Evolutionary conservation across 2,113 vertebrate genomes (phyloP).

Genomic region (Elephantulus edwardii): DNA sequence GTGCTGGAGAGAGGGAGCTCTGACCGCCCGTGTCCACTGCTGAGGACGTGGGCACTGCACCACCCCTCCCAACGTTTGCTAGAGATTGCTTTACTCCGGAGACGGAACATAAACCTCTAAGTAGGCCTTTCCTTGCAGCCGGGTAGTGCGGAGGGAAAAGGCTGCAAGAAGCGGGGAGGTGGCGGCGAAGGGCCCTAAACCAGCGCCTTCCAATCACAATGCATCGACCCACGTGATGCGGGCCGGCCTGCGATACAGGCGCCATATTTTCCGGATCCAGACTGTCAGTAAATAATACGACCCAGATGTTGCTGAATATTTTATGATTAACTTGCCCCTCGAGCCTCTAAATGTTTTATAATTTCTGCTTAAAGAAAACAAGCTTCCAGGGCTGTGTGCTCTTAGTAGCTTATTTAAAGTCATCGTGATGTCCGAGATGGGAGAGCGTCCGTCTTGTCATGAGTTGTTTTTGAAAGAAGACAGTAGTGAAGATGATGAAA

Average conservation of each 20-base stretch:
- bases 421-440: neutral
- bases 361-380: slow-evolving; percentile 69
- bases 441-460: neutral
- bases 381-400: neutral
- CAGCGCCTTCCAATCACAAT: neutral
- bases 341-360: slow-evolving; percentile 74
- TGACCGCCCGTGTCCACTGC: neutral
- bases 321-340: slow-evolving; percentile 69
- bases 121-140: neutral
- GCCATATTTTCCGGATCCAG: slow-evolving; percentile 50
- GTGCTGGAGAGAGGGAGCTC: no score
- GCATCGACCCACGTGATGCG: neutral
- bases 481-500: neutral
- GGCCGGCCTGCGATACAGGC: neutral
- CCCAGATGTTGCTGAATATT: slow-evolving; percentile 77
- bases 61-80: neutral
- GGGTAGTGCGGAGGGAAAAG: neutral
- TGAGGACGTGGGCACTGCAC: neutral
- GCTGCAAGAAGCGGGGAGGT: neutral
- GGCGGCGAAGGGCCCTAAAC: neutral
- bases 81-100: neutral
- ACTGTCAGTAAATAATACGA: slow-evolving; percentile 67
- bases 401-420: slow-evolving; percentile 33
- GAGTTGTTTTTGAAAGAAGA: neutral
- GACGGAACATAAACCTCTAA: neutral